phyloP scores from a whole-genome alignment of 1,140 invertebrate genomes.

The Drosophila insularis region DNA sequence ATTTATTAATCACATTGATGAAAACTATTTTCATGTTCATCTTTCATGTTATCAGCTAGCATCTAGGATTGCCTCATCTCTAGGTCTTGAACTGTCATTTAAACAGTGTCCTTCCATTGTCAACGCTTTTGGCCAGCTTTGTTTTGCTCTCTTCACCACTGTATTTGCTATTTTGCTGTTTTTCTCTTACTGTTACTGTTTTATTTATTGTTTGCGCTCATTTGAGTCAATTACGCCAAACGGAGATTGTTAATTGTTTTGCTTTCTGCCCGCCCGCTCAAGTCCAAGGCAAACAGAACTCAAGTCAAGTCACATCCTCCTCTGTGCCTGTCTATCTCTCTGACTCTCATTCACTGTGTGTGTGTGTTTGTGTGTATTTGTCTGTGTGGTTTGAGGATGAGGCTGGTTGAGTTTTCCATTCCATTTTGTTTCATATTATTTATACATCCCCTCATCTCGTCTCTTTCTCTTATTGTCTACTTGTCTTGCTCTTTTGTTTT shows the following conservation, averaged over 20 bases:
- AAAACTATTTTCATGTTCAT: not conserved
- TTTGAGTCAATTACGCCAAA: conserved; percentile 77
- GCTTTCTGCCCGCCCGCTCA: conserved; percentile 42
- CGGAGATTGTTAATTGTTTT: conserved; percentile 79
- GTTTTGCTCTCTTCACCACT: conserved; percentile 41
- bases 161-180: conserved; percentile 14
- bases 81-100: not conserved
- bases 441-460: conserved; percentile 41
- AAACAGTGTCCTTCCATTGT: conserved; percentile 30
- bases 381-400: not conserved
- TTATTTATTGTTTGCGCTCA: conserved; percentile 78
- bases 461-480: not conserved
- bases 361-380: not conserved
- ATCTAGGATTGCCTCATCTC: not conserved
- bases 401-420: conserved; percentile 11
- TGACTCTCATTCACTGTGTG: not conserved
- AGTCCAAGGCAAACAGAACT: conserved; percentile 63
- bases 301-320: conserved; percentile 50
- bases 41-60: not conserved
- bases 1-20: not conserved
- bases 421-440: conserved; percentile 60
- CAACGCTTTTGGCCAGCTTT: conserved; percentile 34
- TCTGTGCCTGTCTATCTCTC: not conserved
- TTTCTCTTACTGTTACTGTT: conserved; percentile 55
- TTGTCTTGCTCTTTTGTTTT: conserved; percentile 46